Percentiles rank a stretch among this genome's conserved stretches.
Conservation (phyloP, 2,113 vertebrate species). For the Epinephelus fuscoguttatus region DNA sequence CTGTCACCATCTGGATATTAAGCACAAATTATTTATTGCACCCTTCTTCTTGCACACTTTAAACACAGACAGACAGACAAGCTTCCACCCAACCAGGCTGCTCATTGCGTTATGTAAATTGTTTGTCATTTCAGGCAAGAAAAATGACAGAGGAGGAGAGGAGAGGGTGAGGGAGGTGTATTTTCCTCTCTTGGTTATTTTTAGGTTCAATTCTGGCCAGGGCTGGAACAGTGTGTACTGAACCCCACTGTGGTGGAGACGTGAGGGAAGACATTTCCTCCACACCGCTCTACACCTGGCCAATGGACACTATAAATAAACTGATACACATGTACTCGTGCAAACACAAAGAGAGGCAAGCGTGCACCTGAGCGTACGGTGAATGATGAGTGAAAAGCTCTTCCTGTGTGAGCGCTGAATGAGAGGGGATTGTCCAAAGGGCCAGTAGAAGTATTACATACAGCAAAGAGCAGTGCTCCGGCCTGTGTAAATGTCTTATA, state of each 20-base stretch:
- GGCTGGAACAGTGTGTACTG: conserved; percentile 73
- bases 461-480: conserved; percentile 5
- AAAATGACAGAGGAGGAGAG: conserved; percentile 27
- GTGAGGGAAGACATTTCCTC: conserved; percentile 64
- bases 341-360: conserved; percentile 35
- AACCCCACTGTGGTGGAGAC: conserved; percentile 44
- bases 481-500: conserved; percentile 77
- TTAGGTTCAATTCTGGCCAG: conserved; percentile 70
- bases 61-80: conserved; percentile 16
- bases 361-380: conserved; percentile 6
- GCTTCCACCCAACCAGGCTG: background rate
- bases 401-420: conserved; percentile 29
- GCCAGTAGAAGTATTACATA: background rate
- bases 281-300: conserved; percentile 59
- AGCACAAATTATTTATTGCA: background rate
- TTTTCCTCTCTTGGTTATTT: conserved; percentile 74
- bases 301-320: conserved; percentile 61
- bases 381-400: conserved; percentile 58
- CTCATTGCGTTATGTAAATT: conserved; percentile 28
- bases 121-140: conserved; percentile 55
- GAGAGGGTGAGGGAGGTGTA: conserved; percentile 46
- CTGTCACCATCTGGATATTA: conserved; percentile 11
- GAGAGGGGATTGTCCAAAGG: conserved; percentile 10
- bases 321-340: conserved; percentile 20
- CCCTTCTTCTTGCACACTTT: background rate